These are phyloP conservation scores for Actias luna DNA, from an alignment of 2,888 invertebrate species.

Conservation along the genomic window DNA sequence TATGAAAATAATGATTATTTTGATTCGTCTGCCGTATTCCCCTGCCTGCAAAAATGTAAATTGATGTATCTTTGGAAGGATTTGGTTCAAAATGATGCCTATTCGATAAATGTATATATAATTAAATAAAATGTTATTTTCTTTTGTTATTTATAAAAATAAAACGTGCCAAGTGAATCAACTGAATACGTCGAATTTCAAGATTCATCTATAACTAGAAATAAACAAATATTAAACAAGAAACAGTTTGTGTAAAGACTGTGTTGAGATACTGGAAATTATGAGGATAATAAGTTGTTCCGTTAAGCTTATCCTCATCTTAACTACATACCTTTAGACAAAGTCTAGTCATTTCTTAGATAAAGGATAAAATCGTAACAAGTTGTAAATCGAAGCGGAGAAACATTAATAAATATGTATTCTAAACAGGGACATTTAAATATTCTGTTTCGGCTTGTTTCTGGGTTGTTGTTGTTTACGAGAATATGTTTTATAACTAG, in stretches of 20 bases:
- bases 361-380: not conserved
- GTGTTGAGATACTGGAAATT: not conserved
- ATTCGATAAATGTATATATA: too few species aligned
- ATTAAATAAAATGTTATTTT: too few species aligned
- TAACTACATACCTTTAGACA: not conserved
- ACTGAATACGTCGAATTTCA: too few species aligned
- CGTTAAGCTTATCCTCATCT: not conserved
- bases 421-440: not conserved
- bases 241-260: not conserved
- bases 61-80: too few species aligned
- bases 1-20: too few species aligned
- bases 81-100: too few species aligned
- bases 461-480: not conserved
- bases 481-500: not conserved
- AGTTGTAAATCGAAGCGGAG: not conserved
- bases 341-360: not conserved
- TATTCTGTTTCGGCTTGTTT: not conserved
- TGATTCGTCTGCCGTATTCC: too few species aligned
- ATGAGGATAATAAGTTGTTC: not conserved
- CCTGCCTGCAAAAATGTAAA: too few species aligned
- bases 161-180: too few species aligned
- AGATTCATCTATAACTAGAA: too few species aligned
- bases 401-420: not conserved
- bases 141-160: too few species aligned
- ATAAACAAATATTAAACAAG: not conserved